phyloP scores from a whole-genome alignment of 1,140 invertebrate genomes.

The Drosophila kepulauana region DNA sequence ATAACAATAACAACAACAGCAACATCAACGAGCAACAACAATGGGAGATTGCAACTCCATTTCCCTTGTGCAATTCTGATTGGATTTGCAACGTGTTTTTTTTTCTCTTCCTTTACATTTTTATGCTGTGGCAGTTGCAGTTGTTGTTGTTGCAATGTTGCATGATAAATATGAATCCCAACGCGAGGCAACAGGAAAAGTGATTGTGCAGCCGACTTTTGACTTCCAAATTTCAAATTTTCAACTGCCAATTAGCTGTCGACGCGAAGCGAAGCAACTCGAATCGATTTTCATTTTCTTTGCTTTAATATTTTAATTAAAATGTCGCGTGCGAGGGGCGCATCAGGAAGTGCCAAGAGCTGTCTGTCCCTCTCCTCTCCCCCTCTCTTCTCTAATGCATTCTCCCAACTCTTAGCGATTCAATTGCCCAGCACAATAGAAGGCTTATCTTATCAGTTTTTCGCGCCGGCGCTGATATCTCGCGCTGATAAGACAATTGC shows the following conservation, averaged over 20 bases:
- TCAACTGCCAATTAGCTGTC: constrained; percentile 54
- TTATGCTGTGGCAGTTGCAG: constrained; percentile 32
- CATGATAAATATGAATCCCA: constrained; percentile 51
- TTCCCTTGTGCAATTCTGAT: constrained; percentile 60
- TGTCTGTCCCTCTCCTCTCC: too few species aligned
- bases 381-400: neutral
- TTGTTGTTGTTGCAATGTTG: constrained; percentile 41
- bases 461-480: constrained; percentile 55
- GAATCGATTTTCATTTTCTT: constrained; percentile 24
- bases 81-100: constrained; percentile 62
- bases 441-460: constrained; percentile 67
- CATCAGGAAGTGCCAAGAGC: constrained; percentile 28
- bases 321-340: constrained; percentile 57
- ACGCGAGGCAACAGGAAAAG: constrained; percentile 11
- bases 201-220: constrained; percentile 32
- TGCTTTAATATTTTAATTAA: constrained; percentile 75
- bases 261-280: constrained; percentile 10
- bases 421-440: constrained; percentile 17
- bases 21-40: constrained; percentile 47
- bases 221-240: constrained; percentile 18
- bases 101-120: constrained; percentile 15
- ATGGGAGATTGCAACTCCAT: constrained; percentile 59
- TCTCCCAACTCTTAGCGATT: neutral
- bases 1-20: constrained; percentile 30
- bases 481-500: constrained; percentile 48